A percentile compares a stretch with the other conserved stretches of the same genome.
These are phyloP conservation scores for Dunckerocampus dactyliophorus DNA, from an alignment of 2,113 vertebrate genomes.

Conservation along the genomic window DNA sequence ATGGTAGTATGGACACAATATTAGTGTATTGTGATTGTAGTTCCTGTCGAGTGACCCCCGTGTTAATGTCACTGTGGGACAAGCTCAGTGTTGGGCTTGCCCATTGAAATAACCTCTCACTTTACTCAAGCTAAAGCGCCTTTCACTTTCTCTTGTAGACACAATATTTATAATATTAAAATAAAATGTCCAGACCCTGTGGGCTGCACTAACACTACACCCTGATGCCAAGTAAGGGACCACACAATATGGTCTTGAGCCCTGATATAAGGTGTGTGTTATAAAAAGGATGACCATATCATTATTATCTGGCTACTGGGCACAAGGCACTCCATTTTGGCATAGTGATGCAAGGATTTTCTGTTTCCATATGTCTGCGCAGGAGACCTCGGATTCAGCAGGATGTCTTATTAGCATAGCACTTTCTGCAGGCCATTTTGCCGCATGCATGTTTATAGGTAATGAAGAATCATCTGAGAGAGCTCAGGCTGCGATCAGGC, in stretches of 20 bases:
- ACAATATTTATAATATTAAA: too few relatives aligned
- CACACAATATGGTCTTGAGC: background rate
- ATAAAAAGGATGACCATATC: conserved; percentile 30
- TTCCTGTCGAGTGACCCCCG: too few relatives aligned
- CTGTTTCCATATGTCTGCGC: conserved; percentile 43
- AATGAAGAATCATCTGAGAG: conserved; percentile 87
- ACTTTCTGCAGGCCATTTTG: conserved; percentile 80
- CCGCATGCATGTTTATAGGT: conserved; percentile 85
- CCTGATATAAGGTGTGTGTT: background rate
- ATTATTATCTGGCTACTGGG: conserved; percentile 22
- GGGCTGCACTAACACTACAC: too few relatives aligned
- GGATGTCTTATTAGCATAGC: conserved; percentile 52
- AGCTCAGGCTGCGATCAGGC: conserved; percentile 72
- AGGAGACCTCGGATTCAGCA: conserved; percentile 43
- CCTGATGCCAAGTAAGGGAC: too few relatives aligned
- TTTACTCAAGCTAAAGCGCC: background rate
- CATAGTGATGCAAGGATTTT: conserved; percentile 26
- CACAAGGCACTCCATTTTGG: conserved; percentile 29
- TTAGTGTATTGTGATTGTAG: too few relatives aligned
- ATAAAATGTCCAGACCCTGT: too few relatives aligned
- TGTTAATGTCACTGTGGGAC: too few relatives aligned
- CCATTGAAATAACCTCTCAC: background rate
- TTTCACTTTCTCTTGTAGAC: too few relatives aligned
- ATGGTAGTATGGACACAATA: too few relatives aligned
- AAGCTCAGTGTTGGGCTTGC: too few relatives aligned